Evolutionary conservation across 1,140 invertebrate genomes (phyloP), one percentile per base, ranked within the genome.

Genomic region (Cydia pomonella): DNA sequence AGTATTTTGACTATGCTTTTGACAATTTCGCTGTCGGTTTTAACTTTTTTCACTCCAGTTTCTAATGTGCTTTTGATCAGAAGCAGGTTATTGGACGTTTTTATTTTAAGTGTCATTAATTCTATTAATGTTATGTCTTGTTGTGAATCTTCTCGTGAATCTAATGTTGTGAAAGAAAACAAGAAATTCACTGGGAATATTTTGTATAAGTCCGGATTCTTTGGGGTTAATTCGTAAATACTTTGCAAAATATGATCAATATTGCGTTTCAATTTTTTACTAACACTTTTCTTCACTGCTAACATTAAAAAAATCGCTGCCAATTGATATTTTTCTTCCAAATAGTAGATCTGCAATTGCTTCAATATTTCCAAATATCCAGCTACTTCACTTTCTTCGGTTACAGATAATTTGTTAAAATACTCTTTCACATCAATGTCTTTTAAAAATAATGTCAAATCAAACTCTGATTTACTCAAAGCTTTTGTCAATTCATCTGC

Each of bases 251-350:
- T 71, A 74, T 77, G 38, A 79, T 93, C 90, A 33, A 87, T 82
- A 44, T 69, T 82, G 6, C 80, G 77, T 74, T 80, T 80, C 16
- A 86, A 23, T 86, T 92, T 92, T 76, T 89, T 92, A 9, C 82
- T 82, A 72, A 82, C 84, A 81, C 78, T 82, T 21, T 88, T 89
- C 71, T 93, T 93, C 12, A 84, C 74, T 18, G 84, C 76, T 41
- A 93, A 62, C 73, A 91, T 66, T 18, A 91, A 74, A 47, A 91
- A 91, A 7, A 92, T 85, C 23, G 84, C 78, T n/a, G 80, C 75
- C 71, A 92, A 82, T 79, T 91, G 88, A 74, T 84, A 85, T 73
- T 84, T 88, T 79, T 93, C 90, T 41, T 89, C 86, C 41, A 92
- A 78, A 82, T 91, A 85, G 33, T 84, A 78, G 53, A 93, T 83